Evolutionary conservation across 2,888 invertebrate species (phyloP), one percentile per base, ranked within the genome.

Genomic region (Cecidostiba fungosa): DNA sequence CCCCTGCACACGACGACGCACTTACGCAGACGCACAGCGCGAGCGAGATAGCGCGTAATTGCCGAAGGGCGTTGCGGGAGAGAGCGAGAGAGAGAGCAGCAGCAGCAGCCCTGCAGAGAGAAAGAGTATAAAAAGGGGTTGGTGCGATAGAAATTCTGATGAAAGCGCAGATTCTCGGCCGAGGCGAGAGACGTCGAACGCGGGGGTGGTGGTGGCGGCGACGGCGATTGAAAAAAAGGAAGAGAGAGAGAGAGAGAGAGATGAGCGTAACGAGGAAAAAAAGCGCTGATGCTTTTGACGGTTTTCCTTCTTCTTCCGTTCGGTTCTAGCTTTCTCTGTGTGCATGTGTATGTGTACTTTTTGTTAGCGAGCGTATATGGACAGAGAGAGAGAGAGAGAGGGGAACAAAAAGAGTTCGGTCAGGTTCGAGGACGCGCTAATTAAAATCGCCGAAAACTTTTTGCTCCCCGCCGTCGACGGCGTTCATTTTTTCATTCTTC

Each of bases 51-150:
- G 6, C 54, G 87, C 88, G 87, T 90, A 89, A 90, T 90, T 89
- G 90, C 88, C 88, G 87, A 87, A 88, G 90, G 90, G 90, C 87
- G 89, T 87, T 86, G 84, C 86, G 86, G 85, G 89, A 88, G 89
- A 89, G 87, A 88, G 89, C 88, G 88, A 26, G 74, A 23, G 47
- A 80, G 70, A 16, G 54, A 59, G n/a, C 43, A 74, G 74, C 50
- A 29, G 43, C 43, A 10, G 77, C 16, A 29, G 26, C n/a, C 54
- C 36, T 29, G 29, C 50, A 29, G 72, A 72, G 72, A 43, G 72
- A 43, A 43, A 72, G 72, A 36, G 36, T 66, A 66, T 66, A 66
- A 66, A 74, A 85, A 85, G 84, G 84, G 80, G 85, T 78, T 73
- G 85, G 80, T 29, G 79, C 79, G 82, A 85, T 80, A 80, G 85